These are phyloP conservation scores for Megaceryle maxima DNA, from an alignment of 2,113 vertebrate genomes.

Conservation along the genomic window DNA sequence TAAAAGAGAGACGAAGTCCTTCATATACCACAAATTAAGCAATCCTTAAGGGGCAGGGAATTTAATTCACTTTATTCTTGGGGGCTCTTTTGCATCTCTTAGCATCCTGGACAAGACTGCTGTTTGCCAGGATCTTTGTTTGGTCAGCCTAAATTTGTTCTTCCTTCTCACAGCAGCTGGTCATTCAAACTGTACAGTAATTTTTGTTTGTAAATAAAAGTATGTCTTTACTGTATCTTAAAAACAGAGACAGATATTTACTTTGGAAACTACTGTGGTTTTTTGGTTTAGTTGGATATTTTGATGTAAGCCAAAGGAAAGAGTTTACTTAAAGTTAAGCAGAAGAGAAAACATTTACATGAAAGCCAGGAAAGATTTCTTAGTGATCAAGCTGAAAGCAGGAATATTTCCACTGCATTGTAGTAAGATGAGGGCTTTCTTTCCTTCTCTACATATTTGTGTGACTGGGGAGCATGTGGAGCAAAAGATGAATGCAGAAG, in stretches of 20 bases:
- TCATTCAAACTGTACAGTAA: not conserved
- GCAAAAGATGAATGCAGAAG: not conserved
- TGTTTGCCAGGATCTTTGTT: not conserved
- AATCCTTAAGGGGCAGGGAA: not conserved
- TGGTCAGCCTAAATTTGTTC: not conserved
- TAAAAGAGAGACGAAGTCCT: not conserved
- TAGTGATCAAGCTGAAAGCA: conserved; percentile 6
- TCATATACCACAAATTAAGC: not conserved
- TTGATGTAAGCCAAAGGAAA: conserved; percentile 46
- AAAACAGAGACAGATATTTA: conserved; percentile 35
- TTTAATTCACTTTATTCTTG: not conserved
- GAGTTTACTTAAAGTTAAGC: conserved; percentile 55
- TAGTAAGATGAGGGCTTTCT: not conserved
- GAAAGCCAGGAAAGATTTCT: conserved; percentile 28
- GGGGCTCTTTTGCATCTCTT: not conserved
- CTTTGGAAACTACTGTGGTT: conserved; percentile 14
- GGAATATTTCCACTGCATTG: conserved; percentile 27
- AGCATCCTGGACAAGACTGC: not conserved
- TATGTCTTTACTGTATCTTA: not conserved
- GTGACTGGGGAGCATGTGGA: not conserved
- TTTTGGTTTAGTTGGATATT: conserved; percentile 16
- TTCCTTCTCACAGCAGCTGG: not conserved
- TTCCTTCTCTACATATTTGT: not conserved
- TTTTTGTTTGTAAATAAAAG: conserved; percentile 51
- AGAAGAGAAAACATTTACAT: conserved; percentile 53